phyloP scores from a whole-genome alignment of 2,113 vertebrate genomes.

The Spheniscus mendiculus region DNA sequence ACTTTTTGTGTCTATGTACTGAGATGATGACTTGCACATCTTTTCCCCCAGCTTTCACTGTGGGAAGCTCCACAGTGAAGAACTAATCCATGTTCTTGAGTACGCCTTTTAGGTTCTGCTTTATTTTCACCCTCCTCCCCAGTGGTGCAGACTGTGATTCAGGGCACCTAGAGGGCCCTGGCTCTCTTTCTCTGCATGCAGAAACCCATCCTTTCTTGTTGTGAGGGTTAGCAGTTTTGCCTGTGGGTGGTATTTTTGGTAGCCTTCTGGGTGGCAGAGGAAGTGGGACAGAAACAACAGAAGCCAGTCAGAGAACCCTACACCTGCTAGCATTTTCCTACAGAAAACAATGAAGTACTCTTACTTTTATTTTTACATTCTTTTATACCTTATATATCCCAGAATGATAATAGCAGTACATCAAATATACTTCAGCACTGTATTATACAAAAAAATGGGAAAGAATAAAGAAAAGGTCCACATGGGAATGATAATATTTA shows the following conservation, averaged over 20 bases:
- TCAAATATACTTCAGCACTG: not conserved
- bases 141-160: not conserved
- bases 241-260: not conserved
- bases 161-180: accelerated
- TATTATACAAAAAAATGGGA: not conserved
- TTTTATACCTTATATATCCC: not conserved
- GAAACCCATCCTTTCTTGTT: not conserved
- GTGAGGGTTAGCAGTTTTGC: not conserved
- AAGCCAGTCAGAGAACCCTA: not conserved
- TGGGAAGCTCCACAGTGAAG: not conserved
- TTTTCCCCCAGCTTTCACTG: not conserved
- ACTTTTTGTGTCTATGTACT: not conserved
- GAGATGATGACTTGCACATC: not conserved
- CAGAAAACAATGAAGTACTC: not conserved
- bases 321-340: not conserved
- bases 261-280: not conserved
- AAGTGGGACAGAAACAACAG: not conserved
- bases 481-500: constrained; percentile 50
- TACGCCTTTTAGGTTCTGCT: not conserved
- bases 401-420: not conserved
- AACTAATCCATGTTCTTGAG: not conserved
- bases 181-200: not conserved
- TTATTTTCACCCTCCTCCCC: not conserved
- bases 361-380: not conserved
- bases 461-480: not conserved